Evolutionary conservation across 2,797 vertebrate genomes (phyloP).

Genomic region (Rhynchonycteris naso): DNA sequence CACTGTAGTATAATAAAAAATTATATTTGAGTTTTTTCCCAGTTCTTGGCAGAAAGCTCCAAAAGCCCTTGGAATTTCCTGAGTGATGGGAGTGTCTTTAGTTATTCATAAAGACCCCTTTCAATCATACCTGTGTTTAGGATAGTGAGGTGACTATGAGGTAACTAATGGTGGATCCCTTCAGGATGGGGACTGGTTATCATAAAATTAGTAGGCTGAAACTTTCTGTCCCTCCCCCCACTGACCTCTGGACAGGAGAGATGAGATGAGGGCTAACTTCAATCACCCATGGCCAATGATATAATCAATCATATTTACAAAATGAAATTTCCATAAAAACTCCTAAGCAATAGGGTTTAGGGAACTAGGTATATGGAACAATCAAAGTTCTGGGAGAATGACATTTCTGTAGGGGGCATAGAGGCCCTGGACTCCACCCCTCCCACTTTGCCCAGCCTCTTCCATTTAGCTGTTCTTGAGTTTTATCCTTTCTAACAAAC

Average conservation of each 20-base stretch:
- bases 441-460: fast-evolving
- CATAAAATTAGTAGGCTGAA: not conserved
- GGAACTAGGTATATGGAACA: not conserved
- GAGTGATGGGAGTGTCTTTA: not conserved
- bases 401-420: no score
- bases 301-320: not conserved
- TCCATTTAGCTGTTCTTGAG: not conserved
- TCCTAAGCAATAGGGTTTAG: not conserved
- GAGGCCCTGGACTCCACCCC: not conserved
- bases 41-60: not conserved
- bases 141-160: not conserved
- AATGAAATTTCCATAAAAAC: not conserved
- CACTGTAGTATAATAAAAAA: not conserved
- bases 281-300: not conserved
- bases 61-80: not conserved
- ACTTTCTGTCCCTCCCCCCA: not conserved
- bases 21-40: not conserved
- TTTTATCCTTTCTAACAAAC: not conserved
- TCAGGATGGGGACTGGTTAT: not conserved
- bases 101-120: not conserved
- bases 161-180: not conserved
- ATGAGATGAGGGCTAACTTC: not conserved
- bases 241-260: not conserved
- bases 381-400: no score
- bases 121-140: not conserved